Percentiles rank a stretch among this genome's conserved stretches.
phyloP scores from a whole-genome alignment of 2,888 invertebrate species.

The Ormia ochracea region DNA sequence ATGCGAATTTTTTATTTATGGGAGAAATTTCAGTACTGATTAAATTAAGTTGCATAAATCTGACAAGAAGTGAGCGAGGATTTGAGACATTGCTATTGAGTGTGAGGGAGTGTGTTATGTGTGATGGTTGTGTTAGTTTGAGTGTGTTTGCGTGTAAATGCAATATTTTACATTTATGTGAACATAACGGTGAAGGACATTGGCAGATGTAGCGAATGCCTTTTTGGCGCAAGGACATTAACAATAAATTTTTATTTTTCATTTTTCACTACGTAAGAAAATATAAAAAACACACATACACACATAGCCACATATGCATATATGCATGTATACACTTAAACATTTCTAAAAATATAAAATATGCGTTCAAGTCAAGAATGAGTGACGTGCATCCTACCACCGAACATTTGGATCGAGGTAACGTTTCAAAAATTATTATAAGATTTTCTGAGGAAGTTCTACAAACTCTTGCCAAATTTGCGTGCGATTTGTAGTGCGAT shows the following conservation, averaged over 20 bases:
- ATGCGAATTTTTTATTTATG: conserved; percentile 24
- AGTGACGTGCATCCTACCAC: conserved; percentile 46
- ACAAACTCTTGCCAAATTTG: too few species aligned
- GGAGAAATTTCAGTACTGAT: conserved; percentile 27
- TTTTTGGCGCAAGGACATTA: conserved; percentile 66
- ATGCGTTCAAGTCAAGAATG: conserved; percentile 30
- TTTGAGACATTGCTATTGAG: not conserved
- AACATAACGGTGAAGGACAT: conserved; percentile 65
- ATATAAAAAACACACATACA: conserved; percentile 19
- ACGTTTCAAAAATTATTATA: too few species aligned
- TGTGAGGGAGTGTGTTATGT: not conserved
- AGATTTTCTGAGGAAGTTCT: too few species aligned
- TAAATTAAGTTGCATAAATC: conserved; percentile 38
- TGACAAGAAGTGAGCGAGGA: not conserved
- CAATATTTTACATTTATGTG: conserved; percentile 60
- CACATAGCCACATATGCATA: not conserved
- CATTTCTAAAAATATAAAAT: too few species aligned
- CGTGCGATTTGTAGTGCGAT: too few species aligned
- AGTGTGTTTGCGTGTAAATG: conserved; percentile 26
- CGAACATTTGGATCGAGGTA: too few species aligned
- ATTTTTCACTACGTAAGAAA: conserved; percentile 47
- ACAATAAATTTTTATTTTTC: conserved; percentile 20
- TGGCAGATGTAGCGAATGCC: conserved; percentile 52
- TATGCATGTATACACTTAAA: too few species aligned
- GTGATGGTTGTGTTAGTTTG: not conserved